Percentiles rank a stretch among this genome's conserved stretches.
Evolutionary conservation across 2,113 vertebrate genomes (phyloP).

Genomic region (Perccottus glenii): DNA sequence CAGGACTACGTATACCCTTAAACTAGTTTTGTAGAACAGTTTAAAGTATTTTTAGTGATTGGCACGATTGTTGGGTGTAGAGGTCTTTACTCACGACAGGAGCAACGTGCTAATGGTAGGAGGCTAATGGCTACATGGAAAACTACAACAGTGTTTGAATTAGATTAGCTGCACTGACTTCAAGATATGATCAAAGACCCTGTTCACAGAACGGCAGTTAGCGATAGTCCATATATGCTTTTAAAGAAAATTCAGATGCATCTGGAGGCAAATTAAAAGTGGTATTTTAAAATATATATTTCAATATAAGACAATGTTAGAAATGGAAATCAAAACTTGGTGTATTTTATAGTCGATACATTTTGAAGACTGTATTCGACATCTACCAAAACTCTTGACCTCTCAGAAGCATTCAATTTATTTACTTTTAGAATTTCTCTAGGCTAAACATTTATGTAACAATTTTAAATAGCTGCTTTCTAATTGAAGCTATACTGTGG

Average conservation of each 20-base stretch:
- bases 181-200: background rate
- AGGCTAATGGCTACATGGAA: background rate
- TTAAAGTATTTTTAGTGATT: too few relatives aligned
- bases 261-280: too few relatives aligned
- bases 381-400: background rate
- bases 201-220: background rate
- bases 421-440: too few relatives aligned
- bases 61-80: too few relatives aligned
- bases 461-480: too few relatives aligned
- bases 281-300: background rate
- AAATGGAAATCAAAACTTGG: too few relatives aligned
- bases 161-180: conserved; percentile 1
- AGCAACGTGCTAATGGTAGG: too few relatives aligned
- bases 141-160: background rate
- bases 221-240: background rate
- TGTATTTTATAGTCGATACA: background rate
- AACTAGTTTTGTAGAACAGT: too few relatives aligned
- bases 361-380: background rate
- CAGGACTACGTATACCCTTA: too few relatives aligned
- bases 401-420: background rate
- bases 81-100: too few relatives aligned
- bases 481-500: background rate
- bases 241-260: background rate
- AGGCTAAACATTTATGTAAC: too few relatives aligned
- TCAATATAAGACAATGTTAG: background rate